These are phyloP conservation scores for Megalonaias nervosa DNA, from an alignment of 1,140 invertebrate species.

Conservation along the genomic window DNA sequence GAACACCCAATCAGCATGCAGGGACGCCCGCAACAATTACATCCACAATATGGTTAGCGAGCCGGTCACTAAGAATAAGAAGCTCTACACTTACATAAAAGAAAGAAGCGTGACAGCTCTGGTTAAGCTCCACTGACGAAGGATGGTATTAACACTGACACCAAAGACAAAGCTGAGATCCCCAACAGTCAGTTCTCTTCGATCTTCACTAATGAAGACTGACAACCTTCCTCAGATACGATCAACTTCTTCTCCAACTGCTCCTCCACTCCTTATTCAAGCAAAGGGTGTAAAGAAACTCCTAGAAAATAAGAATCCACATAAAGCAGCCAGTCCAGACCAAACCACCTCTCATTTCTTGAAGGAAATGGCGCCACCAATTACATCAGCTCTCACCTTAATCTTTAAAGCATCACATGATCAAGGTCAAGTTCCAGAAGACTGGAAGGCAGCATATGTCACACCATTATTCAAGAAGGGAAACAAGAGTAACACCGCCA, in stretches of 20 bases:
- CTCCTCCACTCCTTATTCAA: not conserved
- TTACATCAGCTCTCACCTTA: not conserved
- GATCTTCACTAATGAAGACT: conserved; percentile 11
- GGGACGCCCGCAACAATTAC: not conserved
- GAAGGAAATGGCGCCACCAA: not conserved
- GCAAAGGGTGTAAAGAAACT: not conserved
- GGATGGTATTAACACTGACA: not conserved
- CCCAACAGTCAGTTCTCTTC: conserved; percentile 9
- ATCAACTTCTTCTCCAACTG: no score
- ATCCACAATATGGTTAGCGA: not conserved
- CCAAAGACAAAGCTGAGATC: conserved; percentile 11
- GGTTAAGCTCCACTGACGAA: conserved; percentile 6
- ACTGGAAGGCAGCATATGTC: not conserved
- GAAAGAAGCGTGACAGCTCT: not conserved
- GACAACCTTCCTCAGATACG: not conserved
- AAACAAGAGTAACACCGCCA: no score
- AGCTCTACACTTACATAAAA: not conserved
- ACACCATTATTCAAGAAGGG: not conserved
- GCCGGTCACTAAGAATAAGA: not conserved
- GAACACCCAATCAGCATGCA: not conserved
- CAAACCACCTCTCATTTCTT: not conserved
- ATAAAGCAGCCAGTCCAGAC: not conserved
- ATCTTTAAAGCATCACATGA: not conserved
- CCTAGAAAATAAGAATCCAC: no score
- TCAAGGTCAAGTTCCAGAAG: no score